Conservation (phyloP, 2,113 vertebrate species). For the Astur gentilis region DNA sequence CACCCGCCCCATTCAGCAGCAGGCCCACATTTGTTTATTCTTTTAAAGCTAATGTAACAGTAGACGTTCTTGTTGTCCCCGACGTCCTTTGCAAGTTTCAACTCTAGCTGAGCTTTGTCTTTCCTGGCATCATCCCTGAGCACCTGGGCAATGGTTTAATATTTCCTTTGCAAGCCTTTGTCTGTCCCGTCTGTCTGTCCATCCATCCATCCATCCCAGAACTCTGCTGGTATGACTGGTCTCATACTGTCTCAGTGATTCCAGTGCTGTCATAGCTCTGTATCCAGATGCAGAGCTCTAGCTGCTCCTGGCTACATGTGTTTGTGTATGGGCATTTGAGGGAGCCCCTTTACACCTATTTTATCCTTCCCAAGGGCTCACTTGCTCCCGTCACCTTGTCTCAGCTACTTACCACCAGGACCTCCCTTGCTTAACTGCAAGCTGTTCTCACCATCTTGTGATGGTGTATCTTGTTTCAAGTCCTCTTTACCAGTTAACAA, state of each 20-base stretch:
- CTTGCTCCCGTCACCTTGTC: not conserved
- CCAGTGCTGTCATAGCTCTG: not conserved
- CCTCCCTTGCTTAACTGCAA: not conserved
- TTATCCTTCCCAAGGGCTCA: not conserved
- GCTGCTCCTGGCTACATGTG: not conserved
- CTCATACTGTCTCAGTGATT: not conserved
- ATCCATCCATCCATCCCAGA: not conserved
- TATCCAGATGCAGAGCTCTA: not conserved
- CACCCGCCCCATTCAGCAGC: not conserved
- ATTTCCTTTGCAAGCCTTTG: not conserved
- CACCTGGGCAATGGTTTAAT: not conserved
- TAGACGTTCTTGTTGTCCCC: not conserved
- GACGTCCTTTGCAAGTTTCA: not conserved
- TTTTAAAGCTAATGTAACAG: not conserved
- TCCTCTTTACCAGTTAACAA: not conserved
- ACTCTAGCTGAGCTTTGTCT: not conserved
- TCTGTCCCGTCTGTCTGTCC: not conserved
- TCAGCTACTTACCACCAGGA: not conserved
- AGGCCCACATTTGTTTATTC: not conserved
- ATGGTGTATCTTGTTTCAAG: not conserved
- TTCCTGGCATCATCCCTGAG: not conserved
- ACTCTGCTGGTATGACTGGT: not conserved
- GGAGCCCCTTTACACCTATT: not conserved
- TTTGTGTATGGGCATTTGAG: not conserved
- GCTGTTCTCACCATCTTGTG: not conserved